Evolutionary conservation across 2,113 vertebrate genomes (phyloP).

Genomic region (Tupaia tana): DNA sequence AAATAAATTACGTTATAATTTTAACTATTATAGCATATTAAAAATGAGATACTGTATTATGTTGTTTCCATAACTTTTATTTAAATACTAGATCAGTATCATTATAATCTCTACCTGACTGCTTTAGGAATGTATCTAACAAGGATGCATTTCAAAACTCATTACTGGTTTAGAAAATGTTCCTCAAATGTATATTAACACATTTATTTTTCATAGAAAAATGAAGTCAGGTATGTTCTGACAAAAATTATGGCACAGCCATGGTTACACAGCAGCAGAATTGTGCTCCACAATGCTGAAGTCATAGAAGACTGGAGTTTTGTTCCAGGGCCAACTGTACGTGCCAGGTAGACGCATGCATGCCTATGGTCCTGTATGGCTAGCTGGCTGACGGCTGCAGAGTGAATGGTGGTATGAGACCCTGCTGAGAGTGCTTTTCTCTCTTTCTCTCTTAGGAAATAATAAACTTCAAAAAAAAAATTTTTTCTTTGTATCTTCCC

Average conservation of each 20-base stretch:
- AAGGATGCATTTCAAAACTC: neutral
- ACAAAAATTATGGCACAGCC: constrained; percentile 5
- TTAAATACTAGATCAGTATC: constrained; percentile 15
- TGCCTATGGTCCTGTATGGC: too few species aligned
- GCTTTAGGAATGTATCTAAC: neutral
- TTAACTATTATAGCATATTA: constrained; percentile 34
- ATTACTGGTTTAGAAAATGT: constrained; percentile 40
- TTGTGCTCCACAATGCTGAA: too few species aligned
- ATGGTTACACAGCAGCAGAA: too few species aligned
- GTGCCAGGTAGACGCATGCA: too few species aligned
- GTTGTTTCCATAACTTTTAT: neutral
- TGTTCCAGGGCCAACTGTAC: too few species aligned
- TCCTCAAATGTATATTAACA: neutral
- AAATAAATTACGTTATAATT: constrained; percentile 38
- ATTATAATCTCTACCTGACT: neutral
- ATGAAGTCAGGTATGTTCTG: neutral
- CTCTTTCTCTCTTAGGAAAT: too few species aligned
- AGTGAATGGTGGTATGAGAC: too few species aligned
- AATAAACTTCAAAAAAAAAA: too few species aligned
- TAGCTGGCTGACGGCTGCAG: too few species aligned
- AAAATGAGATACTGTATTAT: neutral
- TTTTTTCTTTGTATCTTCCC: too few species aligned
- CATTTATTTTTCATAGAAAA: constrained; percentile 47
- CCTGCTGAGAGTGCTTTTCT: too few species aligned
- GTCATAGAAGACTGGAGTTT: too few species aligned